phyloP scores from a whole-genome alignment of 1,140 invertebrate species.

The Trypoxylus dichotomus region DNA sequence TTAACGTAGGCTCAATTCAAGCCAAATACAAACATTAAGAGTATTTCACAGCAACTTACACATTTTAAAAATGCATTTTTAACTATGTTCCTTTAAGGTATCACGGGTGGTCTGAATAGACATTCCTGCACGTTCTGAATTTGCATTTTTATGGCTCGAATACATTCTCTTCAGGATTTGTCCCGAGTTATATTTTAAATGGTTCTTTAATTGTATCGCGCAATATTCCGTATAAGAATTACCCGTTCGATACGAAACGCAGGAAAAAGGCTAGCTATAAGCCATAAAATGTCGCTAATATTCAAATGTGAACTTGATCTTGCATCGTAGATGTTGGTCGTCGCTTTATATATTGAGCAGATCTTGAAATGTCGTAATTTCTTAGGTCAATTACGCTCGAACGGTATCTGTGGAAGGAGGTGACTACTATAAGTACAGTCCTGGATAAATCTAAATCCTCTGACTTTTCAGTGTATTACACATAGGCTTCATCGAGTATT shows the following conservation, averaged over 20 bases:
- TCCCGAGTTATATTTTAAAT: neutral
- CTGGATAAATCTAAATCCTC: no score
- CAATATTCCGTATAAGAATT: neutral
- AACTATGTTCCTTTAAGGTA: no score
- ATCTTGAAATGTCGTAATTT: neutral
- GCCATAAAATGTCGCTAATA: neutral
- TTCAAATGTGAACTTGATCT: neutral
- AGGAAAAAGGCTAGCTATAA: neutral
- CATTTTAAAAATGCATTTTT: no score
- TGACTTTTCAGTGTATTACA: no score
- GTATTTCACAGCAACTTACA: no score
- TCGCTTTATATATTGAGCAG: neutral
- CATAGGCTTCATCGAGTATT: no score
- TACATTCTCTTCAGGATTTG: neutral
- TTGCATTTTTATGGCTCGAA: neutral
- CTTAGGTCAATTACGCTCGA: neutral
- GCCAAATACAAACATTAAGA: no score
- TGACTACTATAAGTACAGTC: neutral
- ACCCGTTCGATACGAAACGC: neutral
- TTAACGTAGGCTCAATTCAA: no score
- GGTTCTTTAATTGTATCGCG: neutral
- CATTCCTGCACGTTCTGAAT: neutral
- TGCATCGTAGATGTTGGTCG: neutral
- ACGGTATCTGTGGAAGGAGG: neutral
- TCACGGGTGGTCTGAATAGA: neutral